These are phyloP conservation scores for Drosophila putrida DNA, from an alignment of 2,888 invertebrate species.

Conservation along the genomic window DNA sequence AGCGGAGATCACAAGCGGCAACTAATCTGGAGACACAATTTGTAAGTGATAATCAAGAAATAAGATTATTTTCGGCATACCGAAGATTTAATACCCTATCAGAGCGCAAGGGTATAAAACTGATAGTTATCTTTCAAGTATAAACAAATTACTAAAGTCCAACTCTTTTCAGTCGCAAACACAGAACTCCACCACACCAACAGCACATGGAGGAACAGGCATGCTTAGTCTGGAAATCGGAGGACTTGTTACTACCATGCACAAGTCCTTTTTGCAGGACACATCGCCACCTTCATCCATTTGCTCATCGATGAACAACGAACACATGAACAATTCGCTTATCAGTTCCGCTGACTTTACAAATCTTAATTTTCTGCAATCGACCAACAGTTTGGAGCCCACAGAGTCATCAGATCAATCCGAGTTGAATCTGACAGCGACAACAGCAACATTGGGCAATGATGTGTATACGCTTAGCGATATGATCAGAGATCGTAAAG, in stretches of 20 bases:
- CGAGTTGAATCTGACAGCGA: slow-evolving; percentile 48
- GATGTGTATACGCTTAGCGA: slow-evolving; percentile 79
- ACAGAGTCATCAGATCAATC: background rate
- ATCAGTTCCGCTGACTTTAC: slow-evolving; percentile 85
- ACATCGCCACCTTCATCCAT: slow-evolving; percentile 85
- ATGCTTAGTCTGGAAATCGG: slow-evolving; percentile 84
- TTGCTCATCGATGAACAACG: slow-evolving; percentile 82
- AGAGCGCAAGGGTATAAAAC: too few relatives aligned
- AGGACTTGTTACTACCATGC: slow-evolving; percentile 84
- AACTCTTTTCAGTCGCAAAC: slow-evolving; percentile 21
- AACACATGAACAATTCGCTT: slow-evolving; percentile 84
- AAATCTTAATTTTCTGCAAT: slow-evolving; percentile 83
- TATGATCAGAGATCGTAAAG: slow-evolving; percentile 84
- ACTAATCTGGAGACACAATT: slow-evolving; percentile 83
- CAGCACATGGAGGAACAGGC: slow-evolving; percentile 1
- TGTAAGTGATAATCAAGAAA: slow-evolving; percentile 65
- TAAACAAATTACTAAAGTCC: background rate
- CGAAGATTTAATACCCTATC: too few relatives aligned
- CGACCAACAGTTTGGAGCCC: slow-evolving; percentile 73
- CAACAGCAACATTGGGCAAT: slow-evolving; percentile 16
- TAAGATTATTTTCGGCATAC: too few relatives aligned
- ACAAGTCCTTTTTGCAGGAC: slow-evolving; percentile 84
- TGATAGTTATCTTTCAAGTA: too few relatives aligned
- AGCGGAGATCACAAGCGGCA: slow-evolving; percentile 76
- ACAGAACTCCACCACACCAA: slow-evolving; percentile 32